Base-by-base conservation (phyloP, 2,888 invertebrate species). In the Troglohyphantes excavatus region DNA sequence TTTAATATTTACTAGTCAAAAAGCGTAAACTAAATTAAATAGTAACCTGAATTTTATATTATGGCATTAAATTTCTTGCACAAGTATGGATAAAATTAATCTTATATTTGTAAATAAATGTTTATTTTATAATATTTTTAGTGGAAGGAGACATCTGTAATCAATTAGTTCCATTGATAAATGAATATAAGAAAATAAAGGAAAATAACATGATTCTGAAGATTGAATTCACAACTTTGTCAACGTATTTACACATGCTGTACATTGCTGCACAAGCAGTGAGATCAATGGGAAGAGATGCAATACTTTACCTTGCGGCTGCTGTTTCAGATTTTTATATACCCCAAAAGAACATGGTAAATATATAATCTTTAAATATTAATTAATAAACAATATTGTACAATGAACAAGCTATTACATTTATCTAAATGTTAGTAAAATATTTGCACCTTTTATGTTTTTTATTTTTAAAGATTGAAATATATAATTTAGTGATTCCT, bases 251-350 rank as follows among this genome's bases (percentile, higher is more conserved):
- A 93, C 97, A 98, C 97, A 94, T 98, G 90, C 94, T 99, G 91
- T 95, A 97, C 91, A 97, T 96, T 17, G 96, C 96, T 23, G 96
- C 97, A 92, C 96, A 96, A 93, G 95, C 96, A 91, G 94, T 99
- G 90, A 95, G 96, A 13, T 93, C 94, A 67, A 94, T 96, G 72
- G 96, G 96, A 7, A 93, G 95, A 0, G 94, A 95, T 39, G 97
- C 97, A 0, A 93, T 98, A 92, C 94, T 99, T n/a, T 99, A 98
- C 93, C 95, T 99, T 82, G 99, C 99, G 21, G 99, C 99, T 0
- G 99, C 99, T 2, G 99, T 99, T 0, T 98, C 99, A 0, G 99
- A 99, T 94, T 99, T 99, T 95, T 99, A 99, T 94, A 96, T 99
- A 93, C 99, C 99, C 68, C 96, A 96, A 92, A 96, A 96, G 93